A percentile compares a stretch with the other conserved stretches of the same genome.
These are phyloP conservation scores for Pasiphila rectangulata DNA, from an alignment of 2,888 invertebrate species.

Conservation along the genomic window DNA sequence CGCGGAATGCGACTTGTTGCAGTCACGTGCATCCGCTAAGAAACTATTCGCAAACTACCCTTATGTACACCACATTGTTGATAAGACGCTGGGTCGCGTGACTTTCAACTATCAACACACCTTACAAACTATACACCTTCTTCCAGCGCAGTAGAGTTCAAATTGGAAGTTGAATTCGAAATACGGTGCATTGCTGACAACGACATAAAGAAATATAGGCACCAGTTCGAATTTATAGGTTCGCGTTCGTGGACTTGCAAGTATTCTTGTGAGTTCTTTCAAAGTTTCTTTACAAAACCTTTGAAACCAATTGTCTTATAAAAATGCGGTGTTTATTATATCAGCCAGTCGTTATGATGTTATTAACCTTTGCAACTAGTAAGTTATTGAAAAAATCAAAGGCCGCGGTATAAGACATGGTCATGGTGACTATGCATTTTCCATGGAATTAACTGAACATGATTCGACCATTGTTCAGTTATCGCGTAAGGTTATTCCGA, in stretches of 20 bases:
- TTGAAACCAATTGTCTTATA: no score
- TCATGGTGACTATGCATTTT: conserved; percentile 34
- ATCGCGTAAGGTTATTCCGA: not conserved
- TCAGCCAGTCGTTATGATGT: conserved; percentile 12
- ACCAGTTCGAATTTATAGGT: conserved; percentile 13
- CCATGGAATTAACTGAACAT: conserved; percentile 16
- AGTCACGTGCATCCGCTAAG: conserved; percentile 56
- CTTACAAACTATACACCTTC: conserved; percentile 12
- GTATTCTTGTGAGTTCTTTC: conserved; percentile 1
- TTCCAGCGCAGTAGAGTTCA: conserved; percentile 1
- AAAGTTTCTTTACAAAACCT: not conserved
- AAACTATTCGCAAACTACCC: conserved; percentile 45
- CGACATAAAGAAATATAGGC: conserved; percentile 12
- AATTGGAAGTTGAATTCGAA: not conserved
- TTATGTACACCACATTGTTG: conserved; percentile 34
- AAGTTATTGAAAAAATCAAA: conserved; percentile 25
- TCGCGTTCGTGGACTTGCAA: conserved; percentile 6
- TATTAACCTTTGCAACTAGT: conserved; percentile 26
- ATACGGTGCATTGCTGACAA: conserved; percentile 24
- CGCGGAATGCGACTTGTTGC: conserved; percentile 68
- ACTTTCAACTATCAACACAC: conserved; percentile 14
- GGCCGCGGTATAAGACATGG: conserved; percentile 8
- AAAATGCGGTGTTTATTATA: not conserved
- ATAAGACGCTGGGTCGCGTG: conserved; percentile 20
- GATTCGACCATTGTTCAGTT: conserved; percentile 7